Percentiles rank a stretch among this genome's conserved stretches.
Conservation (phyloP, 1,140 invertebrate genomes). For the Ceratosolen fusciceps region DNA sequence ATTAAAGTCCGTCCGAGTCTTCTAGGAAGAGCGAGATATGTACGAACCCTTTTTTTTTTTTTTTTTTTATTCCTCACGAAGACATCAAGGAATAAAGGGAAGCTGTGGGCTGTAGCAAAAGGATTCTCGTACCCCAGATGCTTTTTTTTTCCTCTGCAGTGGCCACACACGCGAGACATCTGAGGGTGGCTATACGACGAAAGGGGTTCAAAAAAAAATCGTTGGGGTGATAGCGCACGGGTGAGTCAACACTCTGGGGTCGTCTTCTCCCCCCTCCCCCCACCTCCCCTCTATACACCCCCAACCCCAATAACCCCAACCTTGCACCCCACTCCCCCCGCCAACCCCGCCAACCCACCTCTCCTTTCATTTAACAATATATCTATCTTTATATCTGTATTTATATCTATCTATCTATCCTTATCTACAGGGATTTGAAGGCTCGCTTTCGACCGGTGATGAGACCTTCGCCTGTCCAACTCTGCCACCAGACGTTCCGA, state of each 20-base stretch:
- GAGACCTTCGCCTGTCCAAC: neutral
- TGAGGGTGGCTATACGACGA: neutral
- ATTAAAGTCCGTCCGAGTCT: neutral
- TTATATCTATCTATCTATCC: neutral
- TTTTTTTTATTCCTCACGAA: constrained; percentile 2
- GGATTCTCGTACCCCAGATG: constrained; percentile 46
- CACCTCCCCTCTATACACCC: no score
- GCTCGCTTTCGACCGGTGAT: constrained; percentile 7
- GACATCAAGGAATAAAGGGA: neutral
- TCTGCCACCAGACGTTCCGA: neutral
- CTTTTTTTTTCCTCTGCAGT: neutral
- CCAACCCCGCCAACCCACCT: no score
- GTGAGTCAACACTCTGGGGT: constrained; percentile 36
- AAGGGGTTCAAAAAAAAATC: constrained; percentile 35
- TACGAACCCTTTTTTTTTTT: constrained; percentile 44
- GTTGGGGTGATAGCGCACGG: constrained; percentile 21
- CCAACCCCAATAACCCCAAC: no score
- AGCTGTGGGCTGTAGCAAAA: constrained; percentile 23
- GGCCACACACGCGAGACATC: constrained; percentile 3
- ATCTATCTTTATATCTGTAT: neutral
- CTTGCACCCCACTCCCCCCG: no score
- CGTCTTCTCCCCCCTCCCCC: neutral
- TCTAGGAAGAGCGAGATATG: constrained; percentile 17
- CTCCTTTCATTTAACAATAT: neutral
- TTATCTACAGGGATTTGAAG: constrained; percentile 44